phyloP scores from a whole-genome alignment of 2,888 invertebrate species.

The Hypselothyrea guttata region DNA sequence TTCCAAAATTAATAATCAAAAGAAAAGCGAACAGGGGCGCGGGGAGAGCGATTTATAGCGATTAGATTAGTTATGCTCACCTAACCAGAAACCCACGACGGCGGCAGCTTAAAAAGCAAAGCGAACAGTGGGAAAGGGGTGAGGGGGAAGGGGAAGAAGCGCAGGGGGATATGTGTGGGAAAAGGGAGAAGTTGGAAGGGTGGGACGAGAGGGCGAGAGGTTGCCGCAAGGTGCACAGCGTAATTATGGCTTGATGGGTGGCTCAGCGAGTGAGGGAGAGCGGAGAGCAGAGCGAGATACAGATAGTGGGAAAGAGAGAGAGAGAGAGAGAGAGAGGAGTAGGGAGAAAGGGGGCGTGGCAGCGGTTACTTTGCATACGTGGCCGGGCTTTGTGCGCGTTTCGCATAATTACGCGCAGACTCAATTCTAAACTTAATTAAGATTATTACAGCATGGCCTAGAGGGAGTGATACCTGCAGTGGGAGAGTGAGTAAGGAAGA shows the following conservation, averaged over 20 bases:
- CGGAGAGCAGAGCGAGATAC: too few species aligned
- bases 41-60: slow-evolving; percentile 38
- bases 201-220: not conserved
- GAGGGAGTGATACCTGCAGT: slow-evolving; percentile 10
- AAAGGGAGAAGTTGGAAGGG: not conserved
- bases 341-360: slow-evolving; percentile 10
- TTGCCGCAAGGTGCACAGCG: slow-evolving; percentile 38
- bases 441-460: slow-evolving; percentile 62
- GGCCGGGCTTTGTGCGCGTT: slow-evolving; percentile 56
- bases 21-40: not conserved
- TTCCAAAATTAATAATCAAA: not conserved
- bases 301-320: not conserved
- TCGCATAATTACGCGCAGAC: slow-evolving; percentile 78
- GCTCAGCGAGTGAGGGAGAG: too few species aligned
- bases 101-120: slow-evolving; percentile 71
- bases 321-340: slow-evolving; percentile 3
- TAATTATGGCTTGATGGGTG: slow-evolving; percentile 49
- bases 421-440: slow-evolving; percentile 74
- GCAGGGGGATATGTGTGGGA: not conserved
- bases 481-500: not conserved
- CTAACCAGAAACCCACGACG: slow-evolving; percentile 51
- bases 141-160: slow-evolving; percentile 7
- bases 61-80: slow-evolving; percentile 73
- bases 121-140: slow-evolving; percentile 51
- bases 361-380: slow-evolving; percentile 58